These are phyloP conservation scores for Drosophila maculinotata DNA, from an alignment of 2,888 invertebrate species.

Conservation along the genomic window DNA sequence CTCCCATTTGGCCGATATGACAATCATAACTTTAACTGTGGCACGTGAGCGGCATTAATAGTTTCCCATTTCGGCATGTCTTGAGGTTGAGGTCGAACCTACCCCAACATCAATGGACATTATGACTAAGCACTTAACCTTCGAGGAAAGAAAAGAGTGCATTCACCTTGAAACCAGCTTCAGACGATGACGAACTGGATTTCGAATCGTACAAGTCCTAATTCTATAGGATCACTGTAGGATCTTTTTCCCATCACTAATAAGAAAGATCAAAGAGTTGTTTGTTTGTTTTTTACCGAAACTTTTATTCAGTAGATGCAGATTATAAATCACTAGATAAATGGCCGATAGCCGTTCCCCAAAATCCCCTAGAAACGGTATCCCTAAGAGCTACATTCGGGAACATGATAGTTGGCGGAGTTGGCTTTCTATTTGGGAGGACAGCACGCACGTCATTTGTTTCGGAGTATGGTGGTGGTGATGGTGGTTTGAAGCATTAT, in stretches of 20 bases:
- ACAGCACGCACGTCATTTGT: conserved; percentile 62
- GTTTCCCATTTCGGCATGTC: conserved; percentile 31
- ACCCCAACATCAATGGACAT: conserved; percentile 43
- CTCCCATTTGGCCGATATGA: conserved; percentile 50
- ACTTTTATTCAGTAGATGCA: conserved; percentile 85
- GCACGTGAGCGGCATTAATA: conserved; percentile 64
- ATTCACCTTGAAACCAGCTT: neutral
- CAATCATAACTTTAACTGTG: conserved; percentile 59
- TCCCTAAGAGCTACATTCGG: conserved; percentile 47
- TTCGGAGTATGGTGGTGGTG: conserved; percentile 19
- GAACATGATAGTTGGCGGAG: conserved; percentile 8
- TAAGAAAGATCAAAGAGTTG: too few relatives aligned
- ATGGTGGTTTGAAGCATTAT: conserved; percentile 14
- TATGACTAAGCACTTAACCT: conserved; percentile 26
- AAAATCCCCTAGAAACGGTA: conserved; percentile 61
- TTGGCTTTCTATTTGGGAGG: conserved; percentile 29
- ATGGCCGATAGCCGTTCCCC: conserved; percentile 62
- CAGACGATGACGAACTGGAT: neutral
- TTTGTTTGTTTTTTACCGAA: conserved; percentile 81
- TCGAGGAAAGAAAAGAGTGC: neutral
- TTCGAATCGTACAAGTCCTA: too few relatives aligned
- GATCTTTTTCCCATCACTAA: too few relatives aligned
- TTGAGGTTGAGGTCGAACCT: conserved; percentile 41
- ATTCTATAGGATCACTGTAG: too few relatives aligned
- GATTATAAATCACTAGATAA: conserved; percentile 74